These are phyloP conservation scores for Ochropleura plecta DNA, from an alignment of 2,888 invertebrate species.

Conservation along the genomic window DNA sequence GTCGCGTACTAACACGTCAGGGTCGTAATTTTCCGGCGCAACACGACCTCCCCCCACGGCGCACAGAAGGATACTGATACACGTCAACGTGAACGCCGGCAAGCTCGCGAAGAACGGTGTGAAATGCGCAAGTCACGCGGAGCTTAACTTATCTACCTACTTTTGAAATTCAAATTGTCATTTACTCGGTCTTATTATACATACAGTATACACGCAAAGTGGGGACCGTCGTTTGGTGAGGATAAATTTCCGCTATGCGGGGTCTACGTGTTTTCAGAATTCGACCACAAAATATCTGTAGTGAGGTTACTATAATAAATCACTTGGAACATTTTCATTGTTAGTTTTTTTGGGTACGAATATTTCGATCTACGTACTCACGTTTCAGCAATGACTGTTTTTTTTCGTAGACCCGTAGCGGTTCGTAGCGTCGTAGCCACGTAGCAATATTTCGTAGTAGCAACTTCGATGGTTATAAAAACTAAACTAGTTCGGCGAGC, in stretches of 20 bases:
- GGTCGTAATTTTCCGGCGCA: conserved; percentile 63
- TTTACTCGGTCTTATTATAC: conserved; percentile 81
- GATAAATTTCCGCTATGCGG: conserved; percentile 74
- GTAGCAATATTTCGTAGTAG: conserved; percentile 47
- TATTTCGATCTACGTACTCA: conserved; percentile 35
- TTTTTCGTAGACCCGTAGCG: conserved; percentile 54
- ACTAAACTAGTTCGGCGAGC: too few relatives aligned
- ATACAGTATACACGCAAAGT: conserved; percentile 76
- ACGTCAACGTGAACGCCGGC: conserved; percentile 77
- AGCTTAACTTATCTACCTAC: conserved; percentile 85
- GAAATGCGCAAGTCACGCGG: conserved; percentile 89
- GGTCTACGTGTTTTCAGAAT: conserved; percentile 71
- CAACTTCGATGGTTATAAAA: background rate
- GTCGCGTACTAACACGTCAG: conserved; percentile 81
- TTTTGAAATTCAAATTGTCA: conserved; percentile 86
- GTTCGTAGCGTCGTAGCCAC: conserved; percentile 50
- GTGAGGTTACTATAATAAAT: conserved; percentile 68
- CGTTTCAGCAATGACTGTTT: conserved; percentile 26
- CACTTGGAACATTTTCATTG: conserved; percentile 58
- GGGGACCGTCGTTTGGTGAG: conserved; percentile 68
- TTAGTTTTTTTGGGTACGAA: conserved; percentile 47
- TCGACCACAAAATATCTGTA: conserved; percentile 64
- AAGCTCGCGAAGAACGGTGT: conserved; percentile 81
- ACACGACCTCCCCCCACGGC: conserved; percentile 73
- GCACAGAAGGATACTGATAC: conserved; percentile 81